Evolutionary conservation across 2,797 vertebrate genomes (phyloP).

Genomic region (Gallirallus australis): DNA sequence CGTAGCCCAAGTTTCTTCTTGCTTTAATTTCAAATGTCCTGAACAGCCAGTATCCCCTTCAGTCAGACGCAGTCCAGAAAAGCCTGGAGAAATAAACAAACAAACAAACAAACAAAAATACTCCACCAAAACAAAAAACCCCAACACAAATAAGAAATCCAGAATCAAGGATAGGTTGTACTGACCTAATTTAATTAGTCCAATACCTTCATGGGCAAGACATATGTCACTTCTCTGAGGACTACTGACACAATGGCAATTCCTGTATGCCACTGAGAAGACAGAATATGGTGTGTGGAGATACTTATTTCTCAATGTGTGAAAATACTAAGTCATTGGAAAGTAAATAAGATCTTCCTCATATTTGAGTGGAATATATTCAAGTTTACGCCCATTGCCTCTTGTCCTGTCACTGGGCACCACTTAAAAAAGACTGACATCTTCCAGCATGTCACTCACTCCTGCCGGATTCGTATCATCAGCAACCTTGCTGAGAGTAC

Average conservation of each 20-base stretch:
- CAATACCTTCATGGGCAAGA: neutral
- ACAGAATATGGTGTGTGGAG: neutral
- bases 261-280: neutral
- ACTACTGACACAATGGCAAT: neutral
- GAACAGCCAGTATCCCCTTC: conserved; percentile 73
- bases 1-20: conserved; percentile 52
- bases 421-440: too few relatives aligned
- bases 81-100: conserved; percentile 27
- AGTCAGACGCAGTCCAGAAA: conserved; percentile 52
- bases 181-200: neutral
- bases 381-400: too few relatives aligned
- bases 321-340: neutral
- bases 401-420: too few relatives aligned
- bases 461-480: too few relatives aligned
- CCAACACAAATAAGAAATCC: neutral
- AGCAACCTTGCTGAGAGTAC: too few relatives aligned
- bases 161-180: neutral
- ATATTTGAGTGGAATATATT: too few relatives aligned
- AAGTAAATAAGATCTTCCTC: neutral
- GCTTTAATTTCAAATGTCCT: conserved; percentile 70
- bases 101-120: too few relatives aligned
- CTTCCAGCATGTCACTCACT: too few relatives aligned
- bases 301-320: neutral
- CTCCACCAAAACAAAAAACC: too few relatives aligned
- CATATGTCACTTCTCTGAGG: neutral